Evolutionary conservation across 2,888 invertebrate species (phyloP).

Genomic region (Nycteola revayana): DNA sequence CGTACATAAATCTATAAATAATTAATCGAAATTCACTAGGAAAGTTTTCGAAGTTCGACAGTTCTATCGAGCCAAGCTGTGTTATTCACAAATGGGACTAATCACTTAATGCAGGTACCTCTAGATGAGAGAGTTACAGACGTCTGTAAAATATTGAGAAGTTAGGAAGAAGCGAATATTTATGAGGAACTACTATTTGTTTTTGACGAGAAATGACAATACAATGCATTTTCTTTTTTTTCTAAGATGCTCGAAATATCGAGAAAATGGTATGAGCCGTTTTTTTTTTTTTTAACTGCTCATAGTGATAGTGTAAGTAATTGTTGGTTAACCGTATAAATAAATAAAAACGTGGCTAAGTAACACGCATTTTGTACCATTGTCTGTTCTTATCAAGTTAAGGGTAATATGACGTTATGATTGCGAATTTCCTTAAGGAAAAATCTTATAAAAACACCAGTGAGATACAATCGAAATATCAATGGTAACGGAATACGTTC

Average conservation of each 20-base stretch:
- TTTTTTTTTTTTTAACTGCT: too few relatives aligned
- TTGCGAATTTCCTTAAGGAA: too few relatives aligned
- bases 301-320: too few relatives aligned
- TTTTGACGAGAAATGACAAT: too few relatives aligned
- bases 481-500: constrained; percentile 6
- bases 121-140: constrained; percentile 43
- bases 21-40: constrained; percentile 34
- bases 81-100: constrained; percentile 73
- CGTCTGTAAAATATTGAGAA: constrained; percentile 68
- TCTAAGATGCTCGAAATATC: too few relatives aligned
- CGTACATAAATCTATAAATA: constrained; percentile 28
- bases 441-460: background rate
- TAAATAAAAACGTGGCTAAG: too few relatives aligned
- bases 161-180: constrained; percentile 50
- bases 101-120: constrained; percentile 74
- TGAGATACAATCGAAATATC: constrained; percentile 5
- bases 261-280: too few relatives aligned
- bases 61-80: constrained; percentile 52
- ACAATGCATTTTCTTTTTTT: too few relatives aligned
- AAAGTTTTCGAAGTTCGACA: constrained; percentile 43
- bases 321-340: too few relatives aligned
- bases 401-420: too few relatives aligned
- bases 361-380: too few relatives aligned
- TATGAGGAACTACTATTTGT: constrained; percentile 31
- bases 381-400: too few relatives aligned